Percentiles rank a stretch among this genome's conserved stretches.
phyloP scores from a whole-genome alignment of 2,797 vertebrate genomes.

The Danio tinwini region DNA sequence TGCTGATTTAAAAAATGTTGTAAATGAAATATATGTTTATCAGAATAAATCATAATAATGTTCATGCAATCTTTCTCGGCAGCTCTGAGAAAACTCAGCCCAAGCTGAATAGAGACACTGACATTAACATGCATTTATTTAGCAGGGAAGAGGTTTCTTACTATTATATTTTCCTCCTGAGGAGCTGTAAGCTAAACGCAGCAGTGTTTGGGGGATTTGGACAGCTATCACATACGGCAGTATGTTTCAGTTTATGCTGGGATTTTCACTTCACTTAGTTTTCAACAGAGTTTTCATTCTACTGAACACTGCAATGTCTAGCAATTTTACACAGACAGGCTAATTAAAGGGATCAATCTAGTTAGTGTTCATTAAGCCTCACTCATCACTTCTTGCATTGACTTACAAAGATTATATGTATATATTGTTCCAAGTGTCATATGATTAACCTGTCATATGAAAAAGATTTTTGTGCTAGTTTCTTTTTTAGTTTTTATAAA shows the following conservation, averaged over 20 bases:
- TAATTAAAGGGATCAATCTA: conserved; percentile 9
- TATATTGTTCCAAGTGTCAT: not conserved
- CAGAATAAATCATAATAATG: not conserved
- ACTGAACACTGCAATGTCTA: not conserved
- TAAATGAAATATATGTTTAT: no score
- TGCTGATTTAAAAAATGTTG: no score
- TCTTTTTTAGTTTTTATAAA: not conserved
- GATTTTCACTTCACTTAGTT: conserved; percentile 6
- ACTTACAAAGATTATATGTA: not conserved
- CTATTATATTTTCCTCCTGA: not conserved
- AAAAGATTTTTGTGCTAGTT: no score
- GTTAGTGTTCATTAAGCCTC: conserved; percentile 3
- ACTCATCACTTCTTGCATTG: not conserved
- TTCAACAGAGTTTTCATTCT: conserved; percentile 21
- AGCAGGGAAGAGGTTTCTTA: not conserved
- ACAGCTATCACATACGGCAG: not conserved
- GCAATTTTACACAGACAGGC: conserved; percentile 1
- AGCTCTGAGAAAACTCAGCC: not conserved
- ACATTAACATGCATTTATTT: not conserved
- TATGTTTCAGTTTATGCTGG: not conserved
- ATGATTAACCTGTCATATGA: not conserved
- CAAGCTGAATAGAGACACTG: not conserved
- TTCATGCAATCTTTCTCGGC: not conserved
- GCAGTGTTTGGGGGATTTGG: not conserved
- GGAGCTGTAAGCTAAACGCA: not conserved